Conservation (phyloP, 1,140 invertebrate species). For the Pogonomyrmex californicus region DNA sequence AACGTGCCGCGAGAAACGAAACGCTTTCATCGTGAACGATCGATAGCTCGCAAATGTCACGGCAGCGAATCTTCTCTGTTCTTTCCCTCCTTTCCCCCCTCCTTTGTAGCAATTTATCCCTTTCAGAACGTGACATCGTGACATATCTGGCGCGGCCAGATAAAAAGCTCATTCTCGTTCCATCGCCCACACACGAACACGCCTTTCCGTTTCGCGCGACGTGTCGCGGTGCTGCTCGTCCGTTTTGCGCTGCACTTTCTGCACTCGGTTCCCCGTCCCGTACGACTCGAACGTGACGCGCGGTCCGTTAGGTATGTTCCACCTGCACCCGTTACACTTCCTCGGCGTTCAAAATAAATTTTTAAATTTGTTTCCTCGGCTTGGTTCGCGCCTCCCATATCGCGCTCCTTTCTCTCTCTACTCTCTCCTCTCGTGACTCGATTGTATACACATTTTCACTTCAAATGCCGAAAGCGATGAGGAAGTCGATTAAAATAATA, state of each 20-base stretch:
- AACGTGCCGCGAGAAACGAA: slow-evolving; percentile 51
- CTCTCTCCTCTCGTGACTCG: too few species aligned
- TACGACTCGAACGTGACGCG: not conserved
- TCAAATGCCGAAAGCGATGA: not conserved
- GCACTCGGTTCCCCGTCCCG: not conserved
- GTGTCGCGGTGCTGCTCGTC: not conserved
- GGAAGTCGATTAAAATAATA: not conserved
- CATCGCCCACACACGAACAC: slow-evolving; percentile 58
- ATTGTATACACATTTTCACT: not conserved
- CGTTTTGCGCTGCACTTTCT: not conserved
- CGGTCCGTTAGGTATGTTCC: not conserved
- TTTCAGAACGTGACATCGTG: not conserved
- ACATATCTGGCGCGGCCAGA: not conserved
- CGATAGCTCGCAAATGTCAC: not conserved
- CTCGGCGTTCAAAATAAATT: not conserved
- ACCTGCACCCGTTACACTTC: not conserved
- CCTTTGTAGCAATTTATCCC: too few species aligned
- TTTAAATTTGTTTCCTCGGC: not conserved
- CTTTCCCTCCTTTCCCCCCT: too few species aligned
- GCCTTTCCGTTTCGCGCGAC: slow-evolving; percentile 50
- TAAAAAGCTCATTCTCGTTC: not conserved
- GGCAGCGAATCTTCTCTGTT: not conserved
- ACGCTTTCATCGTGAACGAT: not conserved
- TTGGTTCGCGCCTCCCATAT: not conserved
- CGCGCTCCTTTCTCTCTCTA: not conserved